A percentile compares a stretch with the other conserved stretches of the same genome.
Conservation (phyloP, 2,888 invertebrate genomes). For the Synergus umbraculus region DNA sequence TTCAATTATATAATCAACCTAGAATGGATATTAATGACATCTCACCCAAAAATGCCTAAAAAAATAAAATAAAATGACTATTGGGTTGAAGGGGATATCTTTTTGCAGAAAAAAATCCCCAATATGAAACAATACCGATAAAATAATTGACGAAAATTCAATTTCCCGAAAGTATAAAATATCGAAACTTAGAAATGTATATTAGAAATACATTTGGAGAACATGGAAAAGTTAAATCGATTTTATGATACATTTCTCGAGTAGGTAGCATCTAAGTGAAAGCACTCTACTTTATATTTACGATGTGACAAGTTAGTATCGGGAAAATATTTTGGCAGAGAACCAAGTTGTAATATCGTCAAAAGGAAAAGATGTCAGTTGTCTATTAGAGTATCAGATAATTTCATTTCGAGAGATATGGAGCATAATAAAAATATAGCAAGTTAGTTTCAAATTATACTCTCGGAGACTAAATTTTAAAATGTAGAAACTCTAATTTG, state of each 20-base stretch:
- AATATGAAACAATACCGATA: no score
- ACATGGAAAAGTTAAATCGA: background rate
- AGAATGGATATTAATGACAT: background rate
- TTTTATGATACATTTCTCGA: constrained; percentile 16
- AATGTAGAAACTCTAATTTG: background rate
- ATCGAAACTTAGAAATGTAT: no score
- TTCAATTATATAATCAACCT: background rate
- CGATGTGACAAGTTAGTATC: constrained; percentile 39
- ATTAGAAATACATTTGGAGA: background rate
- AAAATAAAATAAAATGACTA: no score
- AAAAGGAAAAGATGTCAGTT: constrained; percentile 2
- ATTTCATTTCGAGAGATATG: constrained; percentile 4
- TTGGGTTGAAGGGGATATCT: no score
- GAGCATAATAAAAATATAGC: background rate
- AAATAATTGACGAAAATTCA: no score
- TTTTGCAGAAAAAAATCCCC: no score
- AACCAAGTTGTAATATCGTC: constrained; percentile 24
- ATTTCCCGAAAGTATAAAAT: no score
- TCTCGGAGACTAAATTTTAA: background rate
- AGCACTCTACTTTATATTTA: constrained; percentile 27
- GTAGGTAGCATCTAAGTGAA: constrained; percentile 1
- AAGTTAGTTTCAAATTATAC: background rate
- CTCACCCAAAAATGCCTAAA: no score
- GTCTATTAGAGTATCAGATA: constrained; percentile 31
- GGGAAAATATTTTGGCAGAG: constrained; percentile 37